Evolutionary conservation across 2,113 vertebrate species (phyloP).

Genomic region (Labrus mixtus): DNA sequence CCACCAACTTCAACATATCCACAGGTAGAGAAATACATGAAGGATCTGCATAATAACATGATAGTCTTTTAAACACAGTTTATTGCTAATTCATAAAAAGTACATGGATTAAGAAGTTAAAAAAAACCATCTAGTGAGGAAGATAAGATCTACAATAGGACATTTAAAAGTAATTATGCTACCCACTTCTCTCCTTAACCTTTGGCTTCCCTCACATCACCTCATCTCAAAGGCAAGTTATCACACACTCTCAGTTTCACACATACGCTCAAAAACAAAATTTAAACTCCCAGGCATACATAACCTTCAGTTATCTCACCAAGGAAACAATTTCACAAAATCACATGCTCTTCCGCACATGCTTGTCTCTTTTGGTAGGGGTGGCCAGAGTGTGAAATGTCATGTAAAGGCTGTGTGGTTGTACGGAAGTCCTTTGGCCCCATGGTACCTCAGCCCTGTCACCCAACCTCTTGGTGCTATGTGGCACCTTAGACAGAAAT

Average conservation of each 20-base stretch:
- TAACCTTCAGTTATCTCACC: not conserved
- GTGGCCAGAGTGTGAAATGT: constrained; percentile 56
- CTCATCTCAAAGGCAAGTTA: constrained; percentile 16
- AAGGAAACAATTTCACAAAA: not conserved
- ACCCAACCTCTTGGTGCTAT: constrained; percentile 78
- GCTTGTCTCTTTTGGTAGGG: constrained; percentile 9
- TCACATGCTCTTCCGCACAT: not conserved
- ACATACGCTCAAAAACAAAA: not conserved
- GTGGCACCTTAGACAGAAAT: constrained; percentile 77
- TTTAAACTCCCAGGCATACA: too few relatives aligned
- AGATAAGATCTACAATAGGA: too few relatives aligned
- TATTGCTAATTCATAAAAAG: too few relatives aligned
- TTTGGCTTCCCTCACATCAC: constrained; percentile 45
- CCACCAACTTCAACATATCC: constrained; percentile 4
- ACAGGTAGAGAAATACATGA: not conserved
- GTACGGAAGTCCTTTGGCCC: constrained; percentile 66
- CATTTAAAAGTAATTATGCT: constrained; percentile 1
- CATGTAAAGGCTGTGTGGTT: constrained; percentile 38
- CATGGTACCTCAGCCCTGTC: constrained; percentile 69
- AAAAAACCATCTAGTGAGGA: too few relatives aligned
- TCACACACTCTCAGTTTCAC: constrained; percentile 21
- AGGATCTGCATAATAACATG: too few relatives aligned
- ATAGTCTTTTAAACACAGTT: too few relatives aligned
- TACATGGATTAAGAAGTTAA: too few relatives aligned
- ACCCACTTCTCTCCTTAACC: constrained; percentile 47